Base-by-base conservation (phyloP, 2,113 vertebrate species). In the Platysteira castanea region DNA sequence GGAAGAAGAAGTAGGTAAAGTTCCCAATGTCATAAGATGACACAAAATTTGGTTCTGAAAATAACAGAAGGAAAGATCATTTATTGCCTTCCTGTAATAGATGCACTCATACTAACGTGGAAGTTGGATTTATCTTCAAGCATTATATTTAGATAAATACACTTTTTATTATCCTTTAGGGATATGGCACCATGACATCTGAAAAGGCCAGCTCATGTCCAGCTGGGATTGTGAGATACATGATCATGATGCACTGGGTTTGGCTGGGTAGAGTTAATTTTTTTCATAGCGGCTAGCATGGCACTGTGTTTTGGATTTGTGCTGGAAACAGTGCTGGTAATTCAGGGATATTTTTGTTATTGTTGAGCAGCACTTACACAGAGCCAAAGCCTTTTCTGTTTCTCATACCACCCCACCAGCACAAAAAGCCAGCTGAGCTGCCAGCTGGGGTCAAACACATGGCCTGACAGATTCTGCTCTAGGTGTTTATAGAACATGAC, bases 1-100 rank as follows among this genome's bases (percentile, higher is more conserved):
- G 98, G 97, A 99, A 99, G 96, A 99, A 99, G 97, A 99, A 99
- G 97, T 99, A 99, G 49, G 99, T 99, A 95, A 99, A 99, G 86
- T 99, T 99, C 52, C 98, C 99, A 16, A 99, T 99, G 88, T 99
- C 99, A 1, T 99, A 99, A 31, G 99, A 99, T 4, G 99, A 99
- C 73, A 99, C 99, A 46, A 99, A 99, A 98, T 99, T 99, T 33
- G 99, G 99, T 84, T 99, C 99, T 99, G 98, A 52, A 97, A 97
- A 73, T 7, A 49, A 53, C 2, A 33, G 35, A 78, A 93, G 5
- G 28, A 87, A 87, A 94, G 81, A 93, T 95, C 65, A 95, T 95
- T 96, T 94, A 97, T 87, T 50, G 22, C 20, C n/a, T 82, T 95
- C 79, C 91, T 69, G 28, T 54, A 87, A 97, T n/a, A 39, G 1